A percentile compares a stretch with the other conserved stretches of the same genome.
Evolutionary conservation across 2,113 vertebrate species (phyloP).

Genomic region (Hypanus sabinus): DNA sequence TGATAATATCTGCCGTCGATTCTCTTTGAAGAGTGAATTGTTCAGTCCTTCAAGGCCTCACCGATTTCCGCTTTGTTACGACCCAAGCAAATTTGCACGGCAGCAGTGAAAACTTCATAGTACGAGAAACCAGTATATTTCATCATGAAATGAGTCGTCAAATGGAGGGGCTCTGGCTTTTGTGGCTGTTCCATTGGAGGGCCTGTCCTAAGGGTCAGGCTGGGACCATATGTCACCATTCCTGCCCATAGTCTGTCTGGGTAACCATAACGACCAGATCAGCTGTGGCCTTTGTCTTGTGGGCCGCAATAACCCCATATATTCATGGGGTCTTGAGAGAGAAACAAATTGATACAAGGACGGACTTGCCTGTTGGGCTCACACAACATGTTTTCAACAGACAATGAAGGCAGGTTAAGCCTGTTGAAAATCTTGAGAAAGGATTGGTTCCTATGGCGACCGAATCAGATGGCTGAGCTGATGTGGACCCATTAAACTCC

Average conservation of each 20-base stretch:
- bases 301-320: conserved; percentile 67
- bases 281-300: conserved; percentile 68
- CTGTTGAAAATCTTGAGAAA: conserved; percentile 84
- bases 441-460: conserved; percentile 65
- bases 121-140: conserved; percentile 58
- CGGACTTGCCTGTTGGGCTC: conserved; percentile 63
- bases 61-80: conserved; percentile 53
- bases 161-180: conserved; percentile 52
- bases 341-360: conserved; percentile 94
- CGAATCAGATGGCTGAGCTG: conserved; percentile 58
- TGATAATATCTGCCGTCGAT: background rate
- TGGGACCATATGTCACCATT: conserved; percentile 88
- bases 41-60: conserved; percentile 50
- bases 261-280: conserved; percentile 78
- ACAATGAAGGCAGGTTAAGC: conserved; percentile 77
- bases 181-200: conserved; percentile 62
- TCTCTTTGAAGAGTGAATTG: background rate
- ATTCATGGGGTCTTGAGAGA: conserved; percentile 76
- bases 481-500: conserved; percentile 77
- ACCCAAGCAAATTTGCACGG: conserved; percentile 54
- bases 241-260: conserved; percentile 60
- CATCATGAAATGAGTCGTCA: conserved; percentile 66
- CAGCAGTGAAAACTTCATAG: conserved; percentile 66
- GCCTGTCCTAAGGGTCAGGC: conserved; percentile 64
- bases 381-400: conserved; percentile 67